Conservation (phyloP, 2,888 invertebrate genomes). For the Eupithecia insigniata region DNA sequence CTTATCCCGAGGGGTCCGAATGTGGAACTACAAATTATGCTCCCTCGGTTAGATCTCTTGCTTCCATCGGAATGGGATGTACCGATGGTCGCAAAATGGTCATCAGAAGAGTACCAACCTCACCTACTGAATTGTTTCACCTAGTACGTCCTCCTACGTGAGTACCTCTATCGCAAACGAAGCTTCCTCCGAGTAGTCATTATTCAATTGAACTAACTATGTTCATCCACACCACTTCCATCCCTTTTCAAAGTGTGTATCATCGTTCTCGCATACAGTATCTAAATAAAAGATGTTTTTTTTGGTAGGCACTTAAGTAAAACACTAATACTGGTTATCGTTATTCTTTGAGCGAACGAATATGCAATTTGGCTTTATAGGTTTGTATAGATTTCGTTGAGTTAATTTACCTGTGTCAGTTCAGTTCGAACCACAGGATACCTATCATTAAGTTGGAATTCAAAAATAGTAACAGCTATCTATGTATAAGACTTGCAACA, state of each 20-base stretch:
- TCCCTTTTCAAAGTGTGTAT: conserved; percentile 41
- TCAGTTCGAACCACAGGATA: background rate
- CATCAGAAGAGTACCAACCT: conserved; percentile 92
- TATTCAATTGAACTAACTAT: conserved; percentile 76
- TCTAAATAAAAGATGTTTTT: background rate
- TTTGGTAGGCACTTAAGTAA: background rate
- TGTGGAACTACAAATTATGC: conserved; percentile 86
- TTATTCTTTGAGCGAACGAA: background rate
- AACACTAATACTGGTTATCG: background rate
- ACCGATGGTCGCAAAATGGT: conserved; percentile 94
- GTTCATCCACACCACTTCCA: conserved; percentile 45
- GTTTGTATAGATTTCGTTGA: background rate
- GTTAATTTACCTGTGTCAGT: background rate
- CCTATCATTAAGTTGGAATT: background rate
- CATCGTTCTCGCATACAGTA: background rate
- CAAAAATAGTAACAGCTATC: background rate
- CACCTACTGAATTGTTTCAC: conserved; percentile 93
- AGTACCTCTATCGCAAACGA: conserved; percentile 78
- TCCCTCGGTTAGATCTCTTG: conserved; percentile 90
- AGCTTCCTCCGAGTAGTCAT: conserved; percentile 73
- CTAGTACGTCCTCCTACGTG: conserved; percentile 93
- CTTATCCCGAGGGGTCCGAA: conserved; percentile 85
- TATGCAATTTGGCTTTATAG: background rate
- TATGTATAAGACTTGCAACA: background rate
- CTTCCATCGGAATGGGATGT: conserved; percentile 94